phyloP scores from a whole-genome alignment of 2,797 vertebrate species.

The Acipenser oxyrinchus region DNA sequence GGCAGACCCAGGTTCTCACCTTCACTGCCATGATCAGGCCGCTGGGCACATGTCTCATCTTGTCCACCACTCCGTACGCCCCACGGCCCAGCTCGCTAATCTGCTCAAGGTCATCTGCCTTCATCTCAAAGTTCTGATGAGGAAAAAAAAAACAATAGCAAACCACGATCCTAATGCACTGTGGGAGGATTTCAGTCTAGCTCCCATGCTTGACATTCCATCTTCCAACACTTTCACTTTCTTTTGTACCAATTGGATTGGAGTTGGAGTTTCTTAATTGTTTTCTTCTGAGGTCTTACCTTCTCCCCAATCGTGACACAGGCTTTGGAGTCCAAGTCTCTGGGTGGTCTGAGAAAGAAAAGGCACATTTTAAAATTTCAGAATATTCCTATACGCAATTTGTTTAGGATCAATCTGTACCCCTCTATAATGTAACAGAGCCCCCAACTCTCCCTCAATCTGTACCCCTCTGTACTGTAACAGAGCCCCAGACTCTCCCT shows the following conservation, averaged over 20 bases:
- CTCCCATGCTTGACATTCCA: neutral
- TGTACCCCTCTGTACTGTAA: no score
- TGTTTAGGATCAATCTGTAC: no score
- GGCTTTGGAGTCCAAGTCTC: slow-evolving; percentile 93
- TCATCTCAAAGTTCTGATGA: slow-evolving; percentile 90
- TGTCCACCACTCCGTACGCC: slow-evolving; percentile 92
- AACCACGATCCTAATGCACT: neutral
- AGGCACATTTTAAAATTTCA: neutral
- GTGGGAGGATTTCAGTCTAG: neutral
- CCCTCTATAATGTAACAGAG: no score
- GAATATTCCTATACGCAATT: no score
- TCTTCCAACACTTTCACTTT: neutral
- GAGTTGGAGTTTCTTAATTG: neutral
- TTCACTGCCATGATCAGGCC: slow-evolving; percentile 97
- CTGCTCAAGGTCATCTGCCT: slow-evolving; percentile 94
- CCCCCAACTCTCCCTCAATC: no score
- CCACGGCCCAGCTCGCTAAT: slow-evolving; percentile 89
- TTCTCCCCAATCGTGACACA: slow-evolving; percentile 87
- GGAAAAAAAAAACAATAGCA: neutral
- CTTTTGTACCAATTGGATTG: neutral
- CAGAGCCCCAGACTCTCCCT: no score
- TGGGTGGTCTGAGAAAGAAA: slow-evolving; percentile 70
- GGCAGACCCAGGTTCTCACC: slow-evolving; percentile 51
- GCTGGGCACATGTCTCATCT: slow-evolving; percentile 89
- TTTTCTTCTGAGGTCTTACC: slow-evolving; percentile 55